A percentile compares a stretch with the other conserved stretches of the same genome.
Evolutionary conservation across 2,113 vertebrate species (phyloP).

Genomic region (Meles meles): DNA sequence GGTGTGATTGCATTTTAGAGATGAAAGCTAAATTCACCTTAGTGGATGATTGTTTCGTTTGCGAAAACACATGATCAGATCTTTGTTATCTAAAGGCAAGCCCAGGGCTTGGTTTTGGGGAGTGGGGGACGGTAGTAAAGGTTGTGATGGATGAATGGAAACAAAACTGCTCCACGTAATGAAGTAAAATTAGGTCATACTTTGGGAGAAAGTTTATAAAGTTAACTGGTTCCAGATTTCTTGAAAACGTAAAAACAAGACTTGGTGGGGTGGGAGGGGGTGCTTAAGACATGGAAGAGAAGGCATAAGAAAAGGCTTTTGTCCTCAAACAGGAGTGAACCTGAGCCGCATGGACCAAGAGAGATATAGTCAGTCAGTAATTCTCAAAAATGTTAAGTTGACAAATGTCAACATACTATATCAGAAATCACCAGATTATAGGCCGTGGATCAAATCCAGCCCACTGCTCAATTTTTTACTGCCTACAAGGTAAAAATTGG

Average conservation of each 20-base stretch:
- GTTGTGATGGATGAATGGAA: not conserved
- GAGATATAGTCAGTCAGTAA: not conserved
- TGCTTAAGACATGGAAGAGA: not conserved
- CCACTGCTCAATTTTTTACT: not conserved
- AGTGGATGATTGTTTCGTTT: not conserved
- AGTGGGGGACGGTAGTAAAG: not conserved
- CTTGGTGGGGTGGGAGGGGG: not conserved
- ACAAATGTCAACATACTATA: not conserved
- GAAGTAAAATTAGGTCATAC: not conserved
- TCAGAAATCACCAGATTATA: not conserved
- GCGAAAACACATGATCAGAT: not conserved
- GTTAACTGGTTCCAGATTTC: conserved; percentile 47
- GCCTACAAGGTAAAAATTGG: not conserved
- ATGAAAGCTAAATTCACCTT: not conserved
- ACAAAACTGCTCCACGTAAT: not conserved
- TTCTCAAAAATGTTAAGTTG: not conserved
- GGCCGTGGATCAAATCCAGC: not conserved
- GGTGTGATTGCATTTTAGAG: not conserved
- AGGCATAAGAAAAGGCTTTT: not conserved
- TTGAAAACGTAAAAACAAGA: conserved; percentile 4
- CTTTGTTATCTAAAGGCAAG: not conserved
- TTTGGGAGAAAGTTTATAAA: conserved; percentile 27
- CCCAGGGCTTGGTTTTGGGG: not conserved
- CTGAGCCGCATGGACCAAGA: not conserved
- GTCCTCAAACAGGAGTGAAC: not conserved